phyloP scores from a whole-genome alignment of 2,113 vertebrate species.

The Caretta caretta region DNA sequence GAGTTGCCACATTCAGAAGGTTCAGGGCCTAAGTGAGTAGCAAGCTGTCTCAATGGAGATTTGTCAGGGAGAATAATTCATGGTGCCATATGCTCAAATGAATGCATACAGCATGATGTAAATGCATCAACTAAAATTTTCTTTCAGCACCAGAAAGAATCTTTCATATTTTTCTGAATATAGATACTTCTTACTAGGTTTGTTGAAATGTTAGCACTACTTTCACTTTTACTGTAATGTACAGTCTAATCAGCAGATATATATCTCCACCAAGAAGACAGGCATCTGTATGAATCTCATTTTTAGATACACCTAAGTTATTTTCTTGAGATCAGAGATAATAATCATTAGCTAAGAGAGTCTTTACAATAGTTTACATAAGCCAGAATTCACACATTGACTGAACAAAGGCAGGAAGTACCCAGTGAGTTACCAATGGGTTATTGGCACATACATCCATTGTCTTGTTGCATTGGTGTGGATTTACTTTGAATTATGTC shows the following conservation, averaged over 20 bases:
- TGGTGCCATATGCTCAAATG: conserved; percentile 60
- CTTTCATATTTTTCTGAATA: conserved; percentile 62
- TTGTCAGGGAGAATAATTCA: conserved; percentile 72
- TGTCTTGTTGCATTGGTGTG: neutral
- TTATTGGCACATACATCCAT: neutral
- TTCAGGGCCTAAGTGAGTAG: conserved; percentile 59
- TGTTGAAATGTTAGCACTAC: conserved; percentile 52
- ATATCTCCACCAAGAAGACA: conserved; percentile 34
- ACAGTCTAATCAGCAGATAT: conserved; percentile 43
- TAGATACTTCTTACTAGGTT: conserved; percentile 41
- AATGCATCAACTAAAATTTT: conserved; percentile 53
- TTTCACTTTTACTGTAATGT: neutral
- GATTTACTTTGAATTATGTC: neutral
- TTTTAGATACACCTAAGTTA: conserved; percentile 28
- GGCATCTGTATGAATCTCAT: conserved; percentile 35
- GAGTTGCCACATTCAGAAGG: conserved; percentile 50
- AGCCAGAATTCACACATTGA: neutral
- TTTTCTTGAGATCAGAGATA: conserved; percentile 2
- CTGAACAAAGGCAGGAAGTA: neutral
- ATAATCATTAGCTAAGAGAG: neutral
- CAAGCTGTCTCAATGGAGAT: conserved; percentile 59
- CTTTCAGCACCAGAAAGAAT: conserved; percentile 63
- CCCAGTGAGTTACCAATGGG: neutral
- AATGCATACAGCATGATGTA: conserved; percentile 63
- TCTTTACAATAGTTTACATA: neutral